Conservation (phyloP, 2,113 vertebrate species). For the Cettia cetti region DNA sequence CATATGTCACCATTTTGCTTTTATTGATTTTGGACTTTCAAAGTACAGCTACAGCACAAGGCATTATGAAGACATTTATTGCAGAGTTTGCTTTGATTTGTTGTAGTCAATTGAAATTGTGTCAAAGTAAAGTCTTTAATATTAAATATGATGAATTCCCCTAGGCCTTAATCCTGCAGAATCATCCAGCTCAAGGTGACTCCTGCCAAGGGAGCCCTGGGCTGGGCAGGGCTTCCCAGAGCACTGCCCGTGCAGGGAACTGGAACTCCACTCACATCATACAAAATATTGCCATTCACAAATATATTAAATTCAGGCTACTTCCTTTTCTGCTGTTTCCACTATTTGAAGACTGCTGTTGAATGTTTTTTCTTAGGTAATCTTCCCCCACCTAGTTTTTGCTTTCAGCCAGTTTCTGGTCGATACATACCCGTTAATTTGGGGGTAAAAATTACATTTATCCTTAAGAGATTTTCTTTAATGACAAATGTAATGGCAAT, state of each 20-base stretch:
- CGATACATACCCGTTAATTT: neutral
- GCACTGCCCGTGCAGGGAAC: constrained; percentile 30
- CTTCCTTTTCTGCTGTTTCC: neutral
- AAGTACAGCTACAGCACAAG: constrained; percentile 67
- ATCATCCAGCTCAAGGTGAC: constrained; percentile 53
- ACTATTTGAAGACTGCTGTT: neutral
- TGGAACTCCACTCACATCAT: neutral
- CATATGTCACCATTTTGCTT: constrained; percentile 74
- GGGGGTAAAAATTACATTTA: neutral
- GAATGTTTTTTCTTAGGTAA: neutral
- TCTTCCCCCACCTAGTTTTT: fast-evolving
- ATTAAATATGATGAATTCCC: constrained; percentile 73
- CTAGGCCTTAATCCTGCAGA: neutral
- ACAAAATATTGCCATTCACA: constrained; percentile 10
- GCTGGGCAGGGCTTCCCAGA: constrained; percentile 23
- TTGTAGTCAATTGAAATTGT: constrained; percentile 72
- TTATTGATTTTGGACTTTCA: constrained; percentile 74
- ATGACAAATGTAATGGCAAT: neutral
- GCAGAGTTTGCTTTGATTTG: constrained; percentile 75
- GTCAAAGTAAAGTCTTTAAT: constrained; percentile 71
- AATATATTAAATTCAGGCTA: neutral
- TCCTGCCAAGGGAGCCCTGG: neutral
- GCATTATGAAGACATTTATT: constrained; percentile 75
- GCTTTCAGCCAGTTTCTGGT: neutral
- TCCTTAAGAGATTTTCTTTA: neutral